A percentile compares a stretch with the other conserved stretches of the same genome.
Evolutionary conservation across 2,113 vertebrate genomes (phyloP).

Genomic region (Microcebus murinus): DNA sequence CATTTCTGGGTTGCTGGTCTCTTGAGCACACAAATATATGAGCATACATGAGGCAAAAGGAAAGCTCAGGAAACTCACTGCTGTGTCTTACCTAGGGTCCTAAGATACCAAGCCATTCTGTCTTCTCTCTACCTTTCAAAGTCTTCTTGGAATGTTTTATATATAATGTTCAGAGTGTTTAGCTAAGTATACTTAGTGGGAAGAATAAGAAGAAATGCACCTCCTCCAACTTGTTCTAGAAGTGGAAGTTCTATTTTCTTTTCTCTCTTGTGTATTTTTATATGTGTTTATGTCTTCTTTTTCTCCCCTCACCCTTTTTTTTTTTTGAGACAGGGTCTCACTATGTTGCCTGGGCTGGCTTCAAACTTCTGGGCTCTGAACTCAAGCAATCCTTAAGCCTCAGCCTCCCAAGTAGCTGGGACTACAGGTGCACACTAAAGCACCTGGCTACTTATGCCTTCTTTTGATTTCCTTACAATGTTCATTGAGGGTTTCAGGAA

Average conservation of each 20-base stretch:
- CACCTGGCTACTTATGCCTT: neutral
- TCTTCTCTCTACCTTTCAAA: neutral
- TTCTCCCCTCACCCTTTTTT: too few species aligned
- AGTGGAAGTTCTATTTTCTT: neutral
- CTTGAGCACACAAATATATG: neutral
- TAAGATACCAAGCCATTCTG: neutral
- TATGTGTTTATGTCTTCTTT: neutral
- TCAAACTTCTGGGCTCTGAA: too few species aligned
- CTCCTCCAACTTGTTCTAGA: neutral
- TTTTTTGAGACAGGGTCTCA: too few species aligned
- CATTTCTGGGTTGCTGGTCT: neutral
- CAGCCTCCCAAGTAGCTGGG: too few species aligned
- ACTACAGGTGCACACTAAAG: too few species aligned
- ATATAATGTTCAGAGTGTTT: neutral
- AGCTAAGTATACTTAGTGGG: neutral
- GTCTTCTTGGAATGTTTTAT: neutral
- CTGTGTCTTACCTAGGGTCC: neutral
- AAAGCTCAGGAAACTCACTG: neutral
- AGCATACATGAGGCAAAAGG: neutral
- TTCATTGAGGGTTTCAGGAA: neutral
- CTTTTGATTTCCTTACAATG: neutral
- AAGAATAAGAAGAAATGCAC: neutral
- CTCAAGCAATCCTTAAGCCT: too few species aligned
- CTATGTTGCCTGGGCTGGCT: too few species aligned
- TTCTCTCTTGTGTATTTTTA: neutral